These are phyloP conservation scores for Netelia virgata DNA, from an alignment of 2,888 invertebrate genomes.

Conservation along the genomic window DNA sequence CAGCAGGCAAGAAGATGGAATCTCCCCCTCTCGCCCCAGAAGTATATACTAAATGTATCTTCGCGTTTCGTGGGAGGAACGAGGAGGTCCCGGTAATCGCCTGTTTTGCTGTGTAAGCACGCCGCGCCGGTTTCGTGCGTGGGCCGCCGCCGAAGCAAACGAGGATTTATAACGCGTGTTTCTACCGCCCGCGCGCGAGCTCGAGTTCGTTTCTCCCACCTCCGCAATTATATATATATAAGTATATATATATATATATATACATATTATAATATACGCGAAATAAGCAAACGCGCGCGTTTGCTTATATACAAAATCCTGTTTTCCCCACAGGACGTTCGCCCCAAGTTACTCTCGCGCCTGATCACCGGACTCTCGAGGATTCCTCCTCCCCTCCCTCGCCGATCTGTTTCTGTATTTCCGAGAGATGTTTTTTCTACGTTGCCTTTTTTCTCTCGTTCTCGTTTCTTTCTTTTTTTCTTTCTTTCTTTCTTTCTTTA, in stretches of 20 bases:
- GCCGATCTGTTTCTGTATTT: conserved; percentile 45
- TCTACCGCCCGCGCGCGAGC: conserved; percentile 62
- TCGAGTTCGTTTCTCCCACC: conserved; percentile 38
- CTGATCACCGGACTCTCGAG: background rate
- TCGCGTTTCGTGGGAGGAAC: conserved; percentile 46
- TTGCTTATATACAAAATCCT: conserved; percentile 1
- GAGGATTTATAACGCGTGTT: conserved; percentile 68
- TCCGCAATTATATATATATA: background rate
- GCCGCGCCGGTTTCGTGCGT: conserved; percentile 58
- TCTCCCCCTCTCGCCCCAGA: too few relatives aligned
- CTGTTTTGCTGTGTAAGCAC: conserved; percentile 67
- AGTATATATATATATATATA: background rate
- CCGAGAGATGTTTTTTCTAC: conserved; percentile 42
- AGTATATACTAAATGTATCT: conserved; percentile 32
- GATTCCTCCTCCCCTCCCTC: conserved; percentile 13
- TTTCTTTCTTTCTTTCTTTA: background rate
- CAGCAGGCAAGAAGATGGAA: conserved; percentile 23
- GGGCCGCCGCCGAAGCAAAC: conserved; percentile 63
- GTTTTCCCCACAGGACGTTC: conserved; percentile 8
- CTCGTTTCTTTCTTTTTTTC: background rate
- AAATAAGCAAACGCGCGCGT: background rate
- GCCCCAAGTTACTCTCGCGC: background rate
- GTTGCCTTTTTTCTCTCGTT: background rate
- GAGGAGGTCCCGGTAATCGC: conserved; percentile 62
- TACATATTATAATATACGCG: background rate